Base-by-base conservation (phyloP, 2,113 vertebrate genomes). In the Zapus hudsonius region DNA sequence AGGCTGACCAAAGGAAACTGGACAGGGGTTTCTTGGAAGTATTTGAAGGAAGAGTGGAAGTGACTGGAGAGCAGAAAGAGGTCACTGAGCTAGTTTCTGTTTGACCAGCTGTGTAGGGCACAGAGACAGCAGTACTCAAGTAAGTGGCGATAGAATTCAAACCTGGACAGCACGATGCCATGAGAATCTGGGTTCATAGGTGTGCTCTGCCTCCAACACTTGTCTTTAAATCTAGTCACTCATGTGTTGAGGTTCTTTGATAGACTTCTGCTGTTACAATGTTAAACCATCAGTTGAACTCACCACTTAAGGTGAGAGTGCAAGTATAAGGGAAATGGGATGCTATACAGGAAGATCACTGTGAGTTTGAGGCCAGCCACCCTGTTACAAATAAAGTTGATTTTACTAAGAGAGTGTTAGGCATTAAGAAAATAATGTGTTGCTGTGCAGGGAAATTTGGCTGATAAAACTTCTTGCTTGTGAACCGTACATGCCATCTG, bases 1-100 rank as follows among this genome's bases (percentile, higher is more conserved):
- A 44, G n/a, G 7, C 36, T n/a, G 27, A 67, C 0, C 4, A 10
- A 0, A 16, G 25, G 27, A 19, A 15, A 2, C 3, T 4, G 40
- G 25, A 12, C 72, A 38, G 25, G 13, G 36, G 55, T 69, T 47
- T 89, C 63, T n/a, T 67, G 33, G 42, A 69, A 44, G 23, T 47
- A 4, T 87, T 63, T 57, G 40, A 76, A 86, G 69, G n/a, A 69
- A 47, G 83, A 55, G 12, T 33, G 25, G 27, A 69, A 59, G 66
- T 67, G 31, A 44, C 23, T 55, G 17, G 11, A 29, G 81, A 76
- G 17, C 52, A 66, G 73, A 57, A 17, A 52, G 69, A 25, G 2
- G 36, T 29, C 38, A 7, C 7, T 52, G 17, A 12, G 10, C 4
- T 22, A 5, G 6, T 42, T 94, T 79, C 16, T 55, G 5, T 79